A percentile compares a stretch with the other conserved stretches of the same genome.
phyloP scores from a whole-genome alignment of 2,797 vertebrate genomes.

The Anabacerthia variegaticeps region DNA sequence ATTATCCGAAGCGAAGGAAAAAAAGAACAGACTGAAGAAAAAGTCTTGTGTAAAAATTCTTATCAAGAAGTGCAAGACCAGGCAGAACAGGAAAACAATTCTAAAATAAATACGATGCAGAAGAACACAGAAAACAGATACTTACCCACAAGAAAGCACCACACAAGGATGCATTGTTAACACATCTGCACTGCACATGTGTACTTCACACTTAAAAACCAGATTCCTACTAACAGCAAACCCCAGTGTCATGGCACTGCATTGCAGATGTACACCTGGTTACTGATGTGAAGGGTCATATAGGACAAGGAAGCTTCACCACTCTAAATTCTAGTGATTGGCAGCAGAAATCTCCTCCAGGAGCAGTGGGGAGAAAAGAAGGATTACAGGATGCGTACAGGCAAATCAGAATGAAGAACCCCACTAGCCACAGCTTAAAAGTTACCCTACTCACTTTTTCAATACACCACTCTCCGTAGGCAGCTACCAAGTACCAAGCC shows the following conservation, averaged over 20 bases:
- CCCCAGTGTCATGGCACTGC: neutral
- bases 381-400: neutral
- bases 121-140: neutral
- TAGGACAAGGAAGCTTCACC: neutral
- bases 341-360: neutral
- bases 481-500: neutral
- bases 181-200: neutral
- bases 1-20: neutral
- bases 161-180: neutral
- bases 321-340: neutral
- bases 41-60: neutral
- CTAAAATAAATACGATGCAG: neutral
- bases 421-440: neutral
- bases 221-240: neutral
- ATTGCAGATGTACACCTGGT: neutral
- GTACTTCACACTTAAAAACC: neutral
- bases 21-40: neutral
- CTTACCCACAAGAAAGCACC: constrained; percentile 26
- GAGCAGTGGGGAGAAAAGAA: neutral
- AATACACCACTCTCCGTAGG: neutral
- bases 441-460: neutral
- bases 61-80: neutral
- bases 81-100: neutral
- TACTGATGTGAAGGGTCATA: neutral
- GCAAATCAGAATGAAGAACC: neutral